Conservation (phyloP, 2,888 invertebrate species). For the Dicycla oo region DNA sequence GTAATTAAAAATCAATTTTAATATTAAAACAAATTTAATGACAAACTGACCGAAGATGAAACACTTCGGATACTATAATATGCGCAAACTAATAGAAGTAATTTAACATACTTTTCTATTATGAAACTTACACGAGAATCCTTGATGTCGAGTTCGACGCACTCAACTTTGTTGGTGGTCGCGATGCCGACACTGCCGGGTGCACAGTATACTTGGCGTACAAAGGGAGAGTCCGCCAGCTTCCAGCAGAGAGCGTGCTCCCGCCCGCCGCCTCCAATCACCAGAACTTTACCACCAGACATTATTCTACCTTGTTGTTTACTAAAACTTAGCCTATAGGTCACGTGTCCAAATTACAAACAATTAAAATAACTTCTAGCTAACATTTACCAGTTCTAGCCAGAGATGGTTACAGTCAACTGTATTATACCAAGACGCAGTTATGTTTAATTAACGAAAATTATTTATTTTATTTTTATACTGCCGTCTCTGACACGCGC, state of each 20-base stretch:
- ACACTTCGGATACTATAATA: background rate
- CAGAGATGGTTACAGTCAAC: constrained; percentile 26
- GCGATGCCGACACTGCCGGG: constrained; percentile 98
- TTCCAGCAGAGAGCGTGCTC: constrained; percentile 99
- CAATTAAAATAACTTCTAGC: constrained; percentile 18
- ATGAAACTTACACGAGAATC: constrained; percentile 92
- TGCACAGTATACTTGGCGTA: constrained; percentile 93
- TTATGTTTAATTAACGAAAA: constrained; percentile 49
- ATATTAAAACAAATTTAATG: background rate
- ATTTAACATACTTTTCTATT: constrained; percentile 30
- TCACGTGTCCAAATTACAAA: constrained; percentile 70
- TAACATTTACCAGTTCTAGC: constrained; percentile 33
- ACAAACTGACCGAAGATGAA: background rate
- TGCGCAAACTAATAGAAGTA: background rate
- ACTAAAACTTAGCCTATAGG: constrained; percentile 56
- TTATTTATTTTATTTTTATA: constrained; percentile 53
- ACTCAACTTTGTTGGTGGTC: constrained; percentile 92
- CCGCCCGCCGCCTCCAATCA: constrained; percentile 98
- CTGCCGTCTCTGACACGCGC: constrained; percentile 76
- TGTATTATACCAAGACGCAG: constrained; percentile 36
- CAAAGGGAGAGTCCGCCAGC: constrained; percentile 94
- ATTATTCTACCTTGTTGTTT: constrained; percentile 73
- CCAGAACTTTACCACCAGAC: constrained; percentile 91
- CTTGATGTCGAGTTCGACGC: constrained; percentile 92
- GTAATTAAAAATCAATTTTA: background rate